Base-by-base conservation (phyloP, 2,888 invertebrate genomes). In the Parelbella ahira region DNA sequence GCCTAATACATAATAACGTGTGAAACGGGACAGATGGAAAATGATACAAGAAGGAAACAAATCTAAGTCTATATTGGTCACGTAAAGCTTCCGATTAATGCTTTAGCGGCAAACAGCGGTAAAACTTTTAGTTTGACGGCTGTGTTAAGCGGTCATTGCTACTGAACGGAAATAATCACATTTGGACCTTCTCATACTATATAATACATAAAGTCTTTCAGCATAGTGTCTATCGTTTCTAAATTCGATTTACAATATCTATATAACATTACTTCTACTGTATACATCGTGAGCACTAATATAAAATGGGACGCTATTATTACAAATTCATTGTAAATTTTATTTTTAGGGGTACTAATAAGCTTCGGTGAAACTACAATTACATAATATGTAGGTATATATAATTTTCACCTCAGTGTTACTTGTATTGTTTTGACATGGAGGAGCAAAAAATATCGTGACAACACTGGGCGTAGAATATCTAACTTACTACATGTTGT, bases 21-120 rank as follows among this genome's bases (percentile, higher is more conserved):
- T 75, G 81, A 82, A 80, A 82, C 67, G 70, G 69, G 74, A 84
- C 74, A 84, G 81, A 64, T 48, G 66, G 74, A 69, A 82, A 78
- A 70, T 71, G 60, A 73, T 75, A 77, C 65, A 80, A 73, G 80
- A 80, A 78, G 79, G 75, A 68, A 74, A 76, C 74, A 80, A 76
- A 63, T 78, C 69, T 68, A 79, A 81, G 82, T 78, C 79, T 82
- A 83, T 74, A 53, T 73, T 79, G 86, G 86, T 86, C 86, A 86
- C 84, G 84, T 55, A 82, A 51, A 84, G 84, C 84, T 69, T 70
- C 72, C 72, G 64, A 78, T 79, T 71, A 74, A 76, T 77, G 68
- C 67, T 71, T 67, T 69, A 78, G 80, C 76, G 61, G 67, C 68
- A 68, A 71, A 63, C 76, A 74, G 66, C 62, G 48, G 34, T 50